A percentile compares a stretch with the other conserved stretches of the same genome.
These are phyloP conservation scores for Cryptotermes secundus DNA, from an alignment of 1,140 invertebrate genomes.

Conservation along the genomic window DNA sequence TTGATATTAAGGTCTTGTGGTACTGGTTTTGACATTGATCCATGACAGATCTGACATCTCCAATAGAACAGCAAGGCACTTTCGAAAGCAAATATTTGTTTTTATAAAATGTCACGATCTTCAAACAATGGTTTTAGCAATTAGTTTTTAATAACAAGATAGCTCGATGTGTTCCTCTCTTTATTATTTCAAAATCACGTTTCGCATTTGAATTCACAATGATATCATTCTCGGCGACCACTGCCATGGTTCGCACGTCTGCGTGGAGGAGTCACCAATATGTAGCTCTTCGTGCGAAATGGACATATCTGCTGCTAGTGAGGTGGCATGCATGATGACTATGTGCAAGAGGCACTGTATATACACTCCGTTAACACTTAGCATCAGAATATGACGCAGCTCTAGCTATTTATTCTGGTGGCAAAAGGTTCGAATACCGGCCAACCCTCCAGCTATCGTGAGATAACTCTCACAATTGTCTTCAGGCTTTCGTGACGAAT, in stretches of 20 bases:
- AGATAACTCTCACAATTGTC: too few relatives aligned
- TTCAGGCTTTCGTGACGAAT: too few relatives aligned
- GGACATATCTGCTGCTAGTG: not conserved
- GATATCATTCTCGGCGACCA: not conserved
- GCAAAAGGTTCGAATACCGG: too few relatives aligned
- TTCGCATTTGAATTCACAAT: conserved; percentile 3
- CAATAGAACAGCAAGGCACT: not conserved
- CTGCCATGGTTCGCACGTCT: not conserved
- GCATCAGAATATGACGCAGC: too few relatives aligned
- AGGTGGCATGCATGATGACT: too few relatives aligned
- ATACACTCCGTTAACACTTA: too few relatives aligned
- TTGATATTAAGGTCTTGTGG: not conserved
- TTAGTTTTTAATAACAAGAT: not conserved
- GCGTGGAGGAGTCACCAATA: not conserved
- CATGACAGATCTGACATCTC: not conserved
- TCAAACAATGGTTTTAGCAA: conserved; percentile 13
- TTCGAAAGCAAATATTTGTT: not conserved
- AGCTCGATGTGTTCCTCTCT: not conserved
- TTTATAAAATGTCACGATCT: not conserved
- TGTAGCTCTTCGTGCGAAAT: not conserved
- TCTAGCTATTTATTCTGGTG: too few relatives aligned
- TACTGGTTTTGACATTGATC: not conserved
- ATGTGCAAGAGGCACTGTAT: too few relatives aligned
- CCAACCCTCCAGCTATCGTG: too few relatives aligned
- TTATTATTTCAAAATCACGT: conserved; percentile 18